phyloP scores from a whole-genome alignment of 2,797 vertebrate genomes.

The Myotis findleyi region DNA sequence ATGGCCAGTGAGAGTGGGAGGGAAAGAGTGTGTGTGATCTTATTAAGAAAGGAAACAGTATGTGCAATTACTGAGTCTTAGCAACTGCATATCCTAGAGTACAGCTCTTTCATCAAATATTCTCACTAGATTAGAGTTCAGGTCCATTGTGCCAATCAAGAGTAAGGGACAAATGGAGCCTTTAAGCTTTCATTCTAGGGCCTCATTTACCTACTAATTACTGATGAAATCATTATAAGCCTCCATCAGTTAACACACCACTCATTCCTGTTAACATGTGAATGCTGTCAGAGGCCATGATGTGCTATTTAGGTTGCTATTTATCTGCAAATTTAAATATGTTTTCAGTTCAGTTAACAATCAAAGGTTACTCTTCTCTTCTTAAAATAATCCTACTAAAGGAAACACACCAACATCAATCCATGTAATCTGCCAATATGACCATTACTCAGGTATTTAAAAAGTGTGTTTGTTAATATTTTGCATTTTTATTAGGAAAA shows the following conservation, averaged over 20 bases:
- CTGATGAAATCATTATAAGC: conserved; percentile 50
- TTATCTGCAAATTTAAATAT: conserved; percentile 58
- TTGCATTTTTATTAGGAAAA: not conserved
- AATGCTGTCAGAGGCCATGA: conserved; percentile 52
- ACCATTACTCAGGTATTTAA: not conserved
- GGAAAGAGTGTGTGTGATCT: not conserved
- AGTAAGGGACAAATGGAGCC: conserved; percentile 25
- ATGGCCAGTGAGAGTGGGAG: not conserved
- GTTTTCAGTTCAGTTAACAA: conserved; percentile 54
- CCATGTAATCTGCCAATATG: not conserved
- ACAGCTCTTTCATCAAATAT: not conserved
- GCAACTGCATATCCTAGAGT: not conserved
- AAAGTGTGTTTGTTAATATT: not conserved
- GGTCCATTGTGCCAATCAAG: conserved; percentile 47
- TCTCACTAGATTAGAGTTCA: conserved; percentile 17
- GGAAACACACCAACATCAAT: not conserved
- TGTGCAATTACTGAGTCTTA: not conserved
- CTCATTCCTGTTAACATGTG: conserved; percentile 64
- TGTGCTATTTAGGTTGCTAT: conserved; percentile 23
- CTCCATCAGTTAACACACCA: conserved; percentile 55
- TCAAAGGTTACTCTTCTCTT: conserved; percentile 21
- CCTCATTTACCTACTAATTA: conserved; percentile 71
- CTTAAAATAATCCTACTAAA: conserved; percentile 48
- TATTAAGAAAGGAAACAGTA: not conserved
- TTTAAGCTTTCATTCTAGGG: conserved; percentile 32